Conservation (phyloP, 92 coral and sea anemone species). For the Porites evermanni region DNA sequence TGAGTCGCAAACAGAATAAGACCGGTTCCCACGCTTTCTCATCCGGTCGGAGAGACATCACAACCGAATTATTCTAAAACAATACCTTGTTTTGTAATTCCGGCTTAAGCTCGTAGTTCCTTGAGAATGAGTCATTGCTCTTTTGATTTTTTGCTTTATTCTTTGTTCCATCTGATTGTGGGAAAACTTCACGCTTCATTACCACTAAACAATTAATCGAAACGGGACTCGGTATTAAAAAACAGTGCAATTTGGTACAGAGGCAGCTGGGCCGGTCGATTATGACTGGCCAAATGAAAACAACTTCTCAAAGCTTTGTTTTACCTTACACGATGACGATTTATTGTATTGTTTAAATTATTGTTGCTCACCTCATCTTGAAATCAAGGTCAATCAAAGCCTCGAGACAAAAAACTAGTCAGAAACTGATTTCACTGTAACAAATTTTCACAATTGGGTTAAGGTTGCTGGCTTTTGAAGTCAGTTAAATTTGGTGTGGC, state of each 20-base stretch:
- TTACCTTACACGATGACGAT: neutral
- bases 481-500: too few relatives aligned
- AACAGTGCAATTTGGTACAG: neutral
- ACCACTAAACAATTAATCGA: neutral
- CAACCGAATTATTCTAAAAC: neutral
- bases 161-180: conserved; percentile 1
- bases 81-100: conserved; percentile 14
- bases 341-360: too few relatives aligned
- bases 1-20: neutral
- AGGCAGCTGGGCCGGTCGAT: neutral
- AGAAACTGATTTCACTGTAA: too few relatives aligned
- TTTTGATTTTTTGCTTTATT: neutral
- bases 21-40: conserved; percentile 8
- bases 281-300: neutral
- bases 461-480: too few relatives aligned
- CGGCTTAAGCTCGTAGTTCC: neutral
- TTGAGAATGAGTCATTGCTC: neutral
- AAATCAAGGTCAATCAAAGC: too few relatives aligned
- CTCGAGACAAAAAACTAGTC: too few relatives aligned
- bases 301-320: neutral
- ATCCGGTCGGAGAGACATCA: neutral
- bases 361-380: neutral
- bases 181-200: conserved; percentile 11
- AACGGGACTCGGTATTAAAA: neutral
- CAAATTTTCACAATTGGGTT: too few relatives aligned